Conservation (phyloP, 2,888 invertebrate genomes). For the Cephonodes hylas region DNA sequence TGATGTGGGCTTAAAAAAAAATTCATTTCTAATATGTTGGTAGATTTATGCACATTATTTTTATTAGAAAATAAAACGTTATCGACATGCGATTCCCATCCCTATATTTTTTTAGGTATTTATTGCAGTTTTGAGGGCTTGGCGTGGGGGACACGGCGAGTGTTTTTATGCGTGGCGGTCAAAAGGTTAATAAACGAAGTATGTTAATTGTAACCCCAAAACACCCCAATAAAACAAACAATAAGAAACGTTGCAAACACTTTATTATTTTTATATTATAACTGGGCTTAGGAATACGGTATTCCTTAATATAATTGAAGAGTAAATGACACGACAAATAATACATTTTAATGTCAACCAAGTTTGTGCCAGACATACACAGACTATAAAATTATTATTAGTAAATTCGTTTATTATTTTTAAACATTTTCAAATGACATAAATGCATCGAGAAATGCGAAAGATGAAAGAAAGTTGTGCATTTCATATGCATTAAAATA, state of each 20-base stretch:
- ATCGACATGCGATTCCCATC: no score
- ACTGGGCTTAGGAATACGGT: constrained; percentile 19
- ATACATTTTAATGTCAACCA: not conserved
- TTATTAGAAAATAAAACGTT: no score
- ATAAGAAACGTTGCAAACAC: constrained; percentile 37
- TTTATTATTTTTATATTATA: constrained; percentile 32
- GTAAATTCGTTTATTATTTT: constrained; percentile 6
- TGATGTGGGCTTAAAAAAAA: no score
- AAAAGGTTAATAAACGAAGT: not conserved
- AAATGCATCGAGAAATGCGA: constrained; percentile 35
- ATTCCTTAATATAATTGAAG: not conserved
- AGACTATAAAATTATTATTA: constrained; percentile 3
- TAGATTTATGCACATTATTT: no score
- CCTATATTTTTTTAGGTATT: no score
- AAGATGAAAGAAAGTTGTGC: constrained; percentile 18
- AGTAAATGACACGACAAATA: not conserved
- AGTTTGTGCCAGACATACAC: constrained; percentile 1
- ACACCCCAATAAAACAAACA: constrained; percentile 20
- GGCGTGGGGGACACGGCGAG: no score
- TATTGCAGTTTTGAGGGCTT: no score
- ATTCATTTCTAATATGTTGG: no score
- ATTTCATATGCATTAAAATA: not conserved
- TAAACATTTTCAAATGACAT: constrained; percentile 17
- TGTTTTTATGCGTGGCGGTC: no score
- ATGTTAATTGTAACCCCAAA: not conserved